Percentiles rank a stretch among this genome's conserved stretches.
phyloP scores from a whole-genome alignment of 1,140 invertebrate genomes.

The Mycetomoellerius zeteki region DNA sequence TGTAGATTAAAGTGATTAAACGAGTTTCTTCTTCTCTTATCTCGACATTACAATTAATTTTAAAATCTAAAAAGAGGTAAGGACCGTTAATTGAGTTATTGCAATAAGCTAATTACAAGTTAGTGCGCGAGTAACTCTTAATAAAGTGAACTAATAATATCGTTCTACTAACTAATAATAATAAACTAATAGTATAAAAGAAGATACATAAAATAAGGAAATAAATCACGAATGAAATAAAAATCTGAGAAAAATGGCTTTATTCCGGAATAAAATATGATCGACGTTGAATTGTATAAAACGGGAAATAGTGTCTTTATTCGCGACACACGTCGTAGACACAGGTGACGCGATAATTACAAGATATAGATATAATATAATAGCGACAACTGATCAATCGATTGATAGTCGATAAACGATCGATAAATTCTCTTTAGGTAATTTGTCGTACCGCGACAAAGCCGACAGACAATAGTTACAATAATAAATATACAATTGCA shows the following conservation, averaged over 20 bases:
- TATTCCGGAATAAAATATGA: constrained; percentile 45
- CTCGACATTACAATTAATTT: constrained; percentile 2
- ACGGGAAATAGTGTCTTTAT: neutral
- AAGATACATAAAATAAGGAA: constrained; percentile 1
- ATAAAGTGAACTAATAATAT: constrained; percentile 13
- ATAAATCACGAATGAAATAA: neutral
- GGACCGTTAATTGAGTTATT: neutral
- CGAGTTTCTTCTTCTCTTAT: neutral
- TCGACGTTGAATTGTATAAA: constrained; percentile 29
- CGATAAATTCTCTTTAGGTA: constrained; percentile 75
- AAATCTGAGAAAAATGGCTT: constrained; percentile 40
- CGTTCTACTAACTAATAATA: neutral
- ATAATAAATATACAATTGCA: constrained; percentile 74
- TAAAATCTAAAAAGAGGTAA: neutral
- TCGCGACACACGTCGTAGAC: constrained; percentile 65
- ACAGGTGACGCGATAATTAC: constrained; percentile 75
- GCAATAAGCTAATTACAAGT: constrained; percentile 4
- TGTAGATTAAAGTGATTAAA: neutral
- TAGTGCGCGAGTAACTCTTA: neutral
- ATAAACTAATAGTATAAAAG: neutral
- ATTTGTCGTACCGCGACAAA: constrained; percentile 63
- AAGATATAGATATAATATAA: constrained; percentile 77
- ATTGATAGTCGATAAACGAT: constrained; percentile 72
- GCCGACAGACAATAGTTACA: constrained; percentile 59
- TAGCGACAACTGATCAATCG: constrained; percentile 72